Evolutionary conservation across 2,113 vertebrate species (phyloP).

Genomic region (Tauraco erythrolophus): DNA sequence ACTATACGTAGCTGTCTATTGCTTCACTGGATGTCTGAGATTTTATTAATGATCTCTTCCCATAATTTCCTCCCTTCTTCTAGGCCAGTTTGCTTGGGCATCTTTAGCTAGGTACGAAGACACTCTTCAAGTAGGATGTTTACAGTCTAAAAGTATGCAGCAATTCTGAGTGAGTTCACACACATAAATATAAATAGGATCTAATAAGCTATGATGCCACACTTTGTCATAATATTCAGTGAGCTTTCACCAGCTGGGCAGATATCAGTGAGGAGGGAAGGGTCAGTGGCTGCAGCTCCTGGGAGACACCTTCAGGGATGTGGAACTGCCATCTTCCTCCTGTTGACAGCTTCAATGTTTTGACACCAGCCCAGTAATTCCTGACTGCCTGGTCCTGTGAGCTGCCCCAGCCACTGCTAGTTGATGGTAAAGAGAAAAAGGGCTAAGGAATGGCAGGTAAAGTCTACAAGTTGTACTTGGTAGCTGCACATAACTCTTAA

Average conservation of each 20-base stretch:
- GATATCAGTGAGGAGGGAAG: not conserved
- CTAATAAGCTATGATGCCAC: not conserved
- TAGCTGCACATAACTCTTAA: not conserved
- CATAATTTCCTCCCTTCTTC: not conserved
- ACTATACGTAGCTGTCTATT: not conserved
- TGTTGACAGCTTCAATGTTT: fast-evolving
- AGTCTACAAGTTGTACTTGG: not conserved
- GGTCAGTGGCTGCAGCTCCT: not conserved
- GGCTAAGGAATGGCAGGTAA: not conserved
- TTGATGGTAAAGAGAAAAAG: not conserved
- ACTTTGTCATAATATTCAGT: not conserved
- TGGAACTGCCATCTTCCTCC: not conserved
- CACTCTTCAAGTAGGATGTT: not conserved
- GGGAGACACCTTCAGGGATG: not conserved
- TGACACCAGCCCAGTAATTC: not conserved
- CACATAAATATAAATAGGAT: not conserved
- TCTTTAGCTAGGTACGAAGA: not conserved
- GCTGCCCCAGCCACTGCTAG: not conserved
- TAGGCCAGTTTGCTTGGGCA: not conserved
- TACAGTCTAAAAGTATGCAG: not conserved
- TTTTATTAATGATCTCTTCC: not conserved
- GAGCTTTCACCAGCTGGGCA: not conserved
- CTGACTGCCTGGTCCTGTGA: not conserved
- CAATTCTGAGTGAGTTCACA: not conserved
- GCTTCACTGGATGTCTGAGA: not conserved